Evolutionary conservation across 1,140 invertebrate species (phyloP).

Genomic region (Formica selysi): DNA sequence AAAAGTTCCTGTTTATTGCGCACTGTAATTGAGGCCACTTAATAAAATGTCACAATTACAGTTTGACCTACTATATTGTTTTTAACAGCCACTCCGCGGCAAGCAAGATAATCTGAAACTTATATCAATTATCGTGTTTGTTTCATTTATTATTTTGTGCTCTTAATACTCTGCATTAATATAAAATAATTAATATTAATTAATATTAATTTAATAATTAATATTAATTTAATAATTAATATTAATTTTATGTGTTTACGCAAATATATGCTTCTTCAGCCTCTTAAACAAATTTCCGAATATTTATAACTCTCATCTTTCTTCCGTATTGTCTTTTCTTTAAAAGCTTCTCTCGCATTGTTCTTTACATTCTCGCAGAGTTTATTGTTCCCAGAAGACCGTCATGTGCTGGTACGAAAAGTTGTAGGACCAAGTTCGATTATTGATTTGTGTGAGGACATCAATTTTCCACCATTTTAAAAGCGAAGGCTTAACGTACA

Average conservation of each 20-base stretch:
- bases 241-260: not conserved
- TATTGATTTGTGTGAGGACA: slow-evolving; percentile 54
- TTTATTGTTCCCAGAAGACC: slow-evolving; percentile 45
- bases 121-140: slow-evolving; percentile 3
- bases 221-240: not conserved
- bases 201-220: not conserved
- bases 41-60: slow-evolving; percentile 25
- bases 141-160: not conserved
- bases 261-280: not conserved
- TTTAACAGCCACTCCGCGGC: not conserved
- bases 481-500: slow-evolving; percentile 54
- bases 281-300: not conserved
- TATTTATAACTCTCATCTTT: not conserved
- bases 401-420: not conserved
- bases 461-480: slow-evolving; percentile 53
- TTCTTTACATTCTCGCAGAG: slow-evolving; percentile 8
- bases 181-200: not conserved
- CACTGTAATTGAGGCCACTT: slow-evolving; percentile 30
- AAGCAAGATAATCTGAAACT: not conserved
- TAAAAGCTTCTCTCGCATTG: not conserved
- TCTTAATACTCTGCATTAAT: not conserved
- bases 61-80: slow-evolving; percentile 12
- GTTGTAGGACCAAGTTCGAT: slow-evolving; percentile 41
- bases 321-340: not conserved
- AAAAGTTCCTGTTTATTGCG: slow-evolving; percentile 42